phyloP scores from a whole-genome alignment of 2,888 invertebrate genomes.

The Eustalomyia histrio region DNA sequence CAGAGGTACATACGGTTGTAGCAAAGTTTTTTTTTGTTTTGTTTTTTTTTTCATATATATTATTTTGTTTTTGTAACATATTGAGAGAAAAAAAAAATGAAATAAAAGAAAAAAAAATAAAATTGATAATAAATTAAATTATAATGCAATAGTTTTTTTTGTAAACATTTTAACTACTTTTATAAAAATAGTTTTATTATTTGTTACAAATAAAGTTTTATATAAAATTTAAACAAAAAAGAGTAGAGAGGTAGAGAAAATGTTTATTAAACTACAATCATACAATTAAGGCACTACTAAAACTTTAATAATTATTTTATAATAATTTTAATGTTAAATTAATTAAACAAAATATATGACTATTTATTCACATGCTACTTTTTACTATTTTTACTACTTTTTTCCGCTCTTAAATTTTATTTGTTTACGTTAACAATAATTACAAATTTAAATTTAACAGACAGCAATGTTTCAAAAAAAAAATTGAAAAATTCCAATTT shows the following conservation, averaged over 20 bases:
- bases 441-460: too few relatives aligned
- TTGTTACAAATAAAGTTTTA: background rate
- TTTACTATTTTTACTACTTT: too few relatives aligned
- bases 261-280: constrained; percentile 2
- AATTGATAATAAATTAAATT: constrained; percentile 53
- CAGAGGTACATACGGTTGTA: constrained; percentile 62
- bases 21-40: constrained; percentile 35
- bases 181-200: background rate
- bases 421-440: too few relatives aligned
- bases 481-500: too few relatives aligned
- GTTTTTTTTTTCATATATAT: constrained; percentile 20
- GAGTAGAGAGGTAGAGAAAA: background rate
- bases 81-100: constrained; percentile 47
- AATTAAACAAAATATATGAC: too few relatives aligned
- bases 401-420: too few relatives aligned
- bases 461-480: too few relatives aligned
- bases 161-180: background rate
- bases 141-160: constrained; percentile 36
- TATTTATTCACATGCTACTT: too few relatives aligned
- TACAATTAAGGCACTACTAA: constrained; percentile 2
- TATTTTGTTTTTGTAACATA: constrained; percentile 29
- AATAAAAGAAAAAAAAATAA: constrained; percentile 58
- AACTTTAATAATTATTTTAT: background rate
- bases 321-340: too few relatives aligned
- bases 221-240: constrained; percentile 2